Percentiles rank a stretch among this genome's conserved stretches.
Conservation (phyloP, 2,888 invertebrate species). For the Parnassius glacialis region DNA sequence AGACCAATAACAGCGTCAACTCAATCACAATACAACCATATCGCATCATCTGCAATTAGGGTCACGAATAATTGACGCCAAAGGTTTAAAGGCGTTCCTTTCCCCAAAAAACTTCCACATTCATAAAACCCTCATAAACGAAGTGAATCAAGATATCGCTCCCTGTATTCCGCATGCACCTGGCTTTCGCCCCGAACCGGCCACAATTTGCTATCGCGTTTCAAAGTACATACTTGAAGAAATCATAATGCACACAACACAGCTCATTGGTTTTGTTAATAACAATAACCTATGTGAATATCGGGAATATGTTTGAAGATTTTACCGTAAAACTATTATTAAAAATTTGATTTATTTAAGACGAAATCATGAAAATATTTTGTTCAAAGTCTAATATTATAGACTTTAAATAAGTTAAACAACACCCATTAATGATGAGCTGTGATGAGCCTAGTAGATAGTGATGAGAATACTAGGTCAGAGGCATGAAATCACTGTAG, state of each 20-base stretch:
- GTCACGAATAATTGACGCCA: conserved; percentile 76
- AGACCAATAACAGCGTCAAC: conserved; percentile 71
- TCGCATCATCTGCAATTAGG: conserved; percentile 80
- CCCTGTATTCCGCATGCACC: conserved; percentile 58
- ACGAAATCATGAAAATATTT: no score
- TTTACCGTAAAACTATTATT: conserved; percentile 3
- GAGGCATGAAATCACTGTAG: no score
- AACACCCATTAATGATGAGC: background rate
- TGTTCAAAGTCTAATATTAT: background rate
- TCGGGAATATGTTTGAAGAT: conserved; percentile 24
- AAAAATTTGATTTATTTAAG: conserved; percentile 7
- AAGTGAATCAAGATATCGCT: conserved; percentile 76
- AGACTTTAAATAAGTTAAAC: background rate
- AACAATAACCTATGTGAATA: conserved; percentile 25
- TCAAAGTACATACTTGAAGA: conserved; percentile 55
- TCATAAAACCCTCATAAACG: conserved; percentile 71
- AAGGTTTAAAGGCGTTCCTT: conserved; percentile 70
- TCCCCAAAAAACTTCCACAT: conserved; percentile 58
- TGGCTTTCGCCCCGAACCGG: conserved; percentile 65
- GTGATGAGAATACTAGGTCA: no score
- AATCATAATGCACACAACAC: conserved; percentile 62
- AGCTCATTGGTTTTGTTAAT: conserved; percentile 62
- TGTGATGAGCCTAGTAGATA: no score
- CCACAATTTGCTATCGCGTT: conserved; percentile 48
- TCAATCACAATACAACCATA: conserved; percentile 62